Conservation (phyloP, 2,113 vertebrate genomes). For the Eurypyga helias region DNA sequence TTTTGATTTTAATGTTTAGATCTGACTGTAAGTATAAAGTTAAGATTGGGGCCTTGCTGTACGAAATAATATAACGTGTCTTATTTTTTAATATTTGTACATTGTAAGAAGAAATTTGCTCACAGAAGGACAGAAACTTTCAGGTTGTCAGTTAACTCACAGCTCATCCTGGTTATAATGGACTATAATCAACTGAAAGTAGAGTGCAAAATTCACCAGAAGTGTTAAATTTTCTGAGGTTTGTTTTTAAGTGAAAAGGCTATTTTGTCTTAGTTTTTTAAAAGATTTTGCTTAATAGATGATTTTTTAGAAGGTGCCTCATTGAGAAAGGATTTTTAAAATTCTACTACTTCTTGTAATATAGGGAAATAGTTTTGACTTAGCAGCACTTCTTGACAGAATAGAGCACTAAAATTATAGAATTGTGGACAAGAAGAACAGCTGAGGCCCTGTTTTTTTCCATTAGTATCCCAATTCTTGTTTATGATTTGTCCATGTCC, state of each 20-base stretch:
- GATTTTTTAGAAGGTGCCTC: not conserved
- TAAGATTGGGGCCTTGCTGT: accelerated
- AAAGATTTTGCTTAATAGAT: not conserved
- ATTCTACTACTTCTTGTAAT: not conserved
- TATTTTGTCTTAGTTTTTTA: not conserved
- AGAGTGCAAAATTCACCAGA: not conserved
- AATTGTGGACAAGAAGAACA: not conserved
- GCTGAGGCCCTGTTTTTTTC: not conserved
- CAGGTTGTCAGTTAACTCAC: not conserved
- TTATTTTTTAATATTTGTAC: not conserved
- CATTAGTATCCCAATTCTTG: not conserved
- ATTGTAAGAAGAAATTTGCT: not conserved
- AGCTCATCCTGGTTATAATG: not conserved
- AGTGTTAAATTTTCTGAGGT: not conserved
- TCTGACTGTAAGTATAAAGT: not conserved
- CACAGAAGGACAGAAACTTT: not conserved
- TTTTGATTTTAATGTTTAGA: not conserved
- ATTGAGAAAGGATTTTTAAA: not conserved
- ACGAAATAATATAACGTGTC: not conserved
- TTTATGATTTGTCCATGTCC: not conserved
- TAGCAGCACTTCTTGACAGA: not conserved
- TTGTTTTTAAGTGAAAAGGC: not conserved
- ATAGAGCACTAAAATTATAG: not conserved
- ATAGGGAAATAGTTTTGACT: not conserved
- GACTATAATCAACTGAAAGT: not conserved